Evolutionary conservation across 2,113 vertebrate species (phyloP).

Genomic region (Barbus barbus): DNA sequence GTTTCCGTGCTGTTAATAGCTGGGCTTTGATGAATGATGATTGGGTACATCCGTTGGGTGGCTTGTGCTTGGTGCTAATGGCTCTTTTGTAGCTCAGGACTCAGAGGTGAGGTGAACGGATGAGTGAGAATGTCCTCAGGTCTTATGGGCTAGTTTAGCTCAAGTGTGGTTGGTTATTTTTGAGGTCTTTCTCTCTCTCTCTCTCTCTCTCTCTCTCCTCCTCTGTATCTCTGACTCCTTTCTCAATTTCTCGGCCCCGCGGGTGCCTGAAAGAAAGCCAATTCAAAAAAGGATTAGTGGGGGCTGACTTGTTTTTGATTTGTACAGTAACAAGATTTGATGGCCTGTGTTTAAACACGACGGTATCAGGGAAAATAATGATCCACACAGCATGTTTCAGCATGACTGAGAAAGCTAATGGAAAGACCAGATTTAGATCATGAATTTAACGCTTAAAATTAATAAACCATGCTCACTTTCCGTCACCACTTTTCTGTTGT

Average conservation of each 20-base stretch:
- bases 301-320: conserved; percentile 33
- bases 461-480: not conserved
- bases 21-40: conserved; percentile 25
- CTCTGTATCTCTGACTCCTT: conserved; percentile 3
- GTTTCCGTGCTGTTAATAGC: conserved; percentile 21
- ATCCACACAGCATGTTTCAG: conserved; percentile 7
- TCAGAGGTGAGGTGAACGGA: not conserved
- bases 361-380: not conserved
- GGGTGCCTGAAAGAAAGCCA: conserved; percentile 28
- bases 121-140: conserved; percentile 5
- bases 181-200: not conserved
- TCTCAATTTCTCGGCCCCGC: conserved; percentile 5
- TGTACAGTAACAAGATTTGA: conserved; percentile 29
- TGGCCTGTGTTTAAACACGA: conserved; percentile 28
- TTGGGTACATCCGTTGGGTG: not conserved
- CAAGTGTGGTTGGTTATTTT: conserved; percentile 6
- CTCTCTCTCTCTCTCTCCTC: conserved; percentile 33
- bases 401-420: conserved; percentile 23
- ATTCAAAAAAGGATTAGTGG: conserved; percentile 31
- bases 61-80: not conserved
- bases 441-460: conserved; percentile 1
- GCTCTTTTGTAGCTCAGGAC: conserved; percentile 19
- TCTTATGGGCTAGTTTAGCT: conserved; percentile 1
- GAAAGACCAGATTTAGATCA: not conserved
- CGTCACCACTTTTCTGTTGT: not conserved